Percentiles rank a stretch among this genome's conserved stretches.
Evolutionary conservation across 2,113 vertebrate species (phyloP).

Genomic region (Ploceus nigricollis): DNA sequence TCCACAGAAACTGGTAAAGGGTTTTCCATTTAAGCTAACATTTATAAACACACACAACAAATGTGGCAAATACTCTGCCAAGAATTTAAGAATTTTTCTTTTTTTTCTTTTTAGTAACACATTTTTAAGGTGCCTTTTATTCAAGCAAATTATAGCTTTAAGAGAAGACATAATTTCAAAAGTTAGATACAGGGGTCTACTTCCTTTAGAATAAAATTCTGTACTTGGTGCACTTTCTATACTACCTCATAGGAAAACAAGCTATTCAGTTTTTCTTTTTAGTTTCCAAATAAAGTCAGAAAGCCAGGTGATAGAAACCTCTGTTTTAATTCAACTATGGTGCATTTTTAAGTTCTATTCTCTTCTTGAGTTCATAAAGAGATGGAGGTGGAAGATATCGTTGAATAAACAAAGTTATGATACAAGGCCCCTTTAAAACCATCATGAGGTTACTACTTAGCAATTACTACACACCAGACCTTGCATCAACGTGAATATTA

Average conservation of each 20-base stretch:
- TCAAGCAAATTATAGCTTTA: not conserved
- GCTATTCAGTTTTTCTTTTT: not conserved
- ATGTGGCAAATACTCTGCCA: not conserved
- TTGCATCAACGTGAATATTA: not conserved
- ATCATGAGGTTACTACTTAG: not conserved
- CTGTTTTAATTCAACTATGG: not conserved
- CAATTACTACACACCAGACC: not conserved
- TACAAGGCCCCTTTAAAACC: not conserved
- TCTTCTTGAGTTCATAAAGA: not conserved
- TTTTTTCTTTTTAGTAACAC: not conserved
- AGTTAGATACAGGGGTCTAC: not conserved
- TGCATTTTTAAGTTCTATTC: not conserved
- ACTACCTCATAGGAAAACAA: not conserved
- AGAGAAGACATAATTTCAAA: not conserved
- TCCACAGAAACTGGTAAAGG: not conserved
- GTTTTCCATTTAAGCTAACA: not conserved
- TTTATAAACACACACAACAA: not conserved
- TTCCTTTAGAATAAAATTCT: not conserved
- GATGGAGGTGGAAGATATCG: not conserved
- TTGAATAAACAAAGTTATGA: not conserved
- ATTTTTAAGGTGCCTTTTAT: not conserved
- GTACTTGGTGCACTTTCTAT: not conserved
- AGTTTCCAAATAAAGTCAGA: not conserved
- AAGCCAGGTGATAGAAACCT: not conserved
- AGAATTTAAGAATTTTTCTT: not conserved